phyloP scores from a whole-genome alignment of 1,140 invertebrate genomes.

The Onthophagus taurus region DNA sequence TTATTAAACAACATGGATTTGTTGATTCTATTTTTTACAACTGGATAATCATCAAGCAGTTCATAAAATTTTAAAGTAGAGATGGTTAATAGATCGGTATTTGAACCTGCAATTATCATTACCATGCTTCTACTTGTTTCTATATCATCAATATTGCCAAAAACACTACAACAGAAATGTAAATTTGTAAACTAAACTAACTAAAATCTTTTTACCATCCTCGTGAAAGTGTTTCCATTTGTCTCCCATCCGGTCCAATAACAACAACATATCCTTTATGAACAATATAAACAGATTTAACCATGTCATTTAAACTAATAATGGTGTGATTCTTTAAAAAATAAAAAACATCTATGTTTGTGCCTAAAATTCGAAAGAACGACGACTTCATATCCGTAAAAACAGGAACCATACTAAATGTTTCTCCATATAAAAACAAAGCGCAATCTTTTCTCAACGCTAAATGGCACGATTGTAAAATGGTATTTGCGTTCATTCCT shows the following conservation, averaged over 20 bases:
- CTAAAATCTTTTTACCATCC: constrained; percentile 9
- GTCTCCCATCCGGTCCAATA: constrained; percentile 13
- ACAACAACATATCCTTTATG: constrained; percentile 13
- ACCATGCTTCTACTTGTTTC: constrained; percentile 11
- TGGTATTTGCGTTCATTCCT: constrained; percentile 14
- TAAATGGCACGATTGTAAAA: constrained; percentile 17
- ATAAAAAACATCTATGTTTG: constrained; percentile 14
- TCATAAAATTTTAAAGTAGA: constrained; percentile 9
- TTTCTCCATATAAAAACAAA: constrained; percentile 18
- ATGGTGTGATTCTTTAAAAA: constrained; percentile 16
- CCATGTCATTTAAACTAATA: constrained; percentile 20
- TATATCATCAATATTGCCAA: constrained; percentile 15
- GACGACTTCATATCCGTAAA: constrained; percentile 14
- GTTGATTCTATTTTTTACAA: constrained; percentile 1
- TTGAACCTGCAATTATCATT: constrained; percentile 1
- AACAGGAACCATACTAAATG: constrained; percentile 14
- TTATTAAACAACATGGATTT: constrained; percentile 1
- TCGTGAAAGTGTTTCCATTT: constrained; percentile 6
- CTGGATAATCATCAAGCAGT: constrained; percentile 8
- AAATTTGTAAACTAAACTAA: not conserved
- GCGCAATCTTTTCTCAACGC: constrained; percentile 18
- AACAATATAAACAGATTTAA: constrained; percentile 8
- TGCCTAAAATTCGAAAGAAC: constrained; percentile 18
- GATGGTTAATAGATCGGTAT: constrained; percentile 11
- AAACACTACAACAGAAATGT: constrained; percentile 7